Evolutionary conservation across 2,113 vertebrate species (phyloP), one percentile per base, ranked within the genome.

Genomic region (Pseudolaguvia tuberculata): DNA sequence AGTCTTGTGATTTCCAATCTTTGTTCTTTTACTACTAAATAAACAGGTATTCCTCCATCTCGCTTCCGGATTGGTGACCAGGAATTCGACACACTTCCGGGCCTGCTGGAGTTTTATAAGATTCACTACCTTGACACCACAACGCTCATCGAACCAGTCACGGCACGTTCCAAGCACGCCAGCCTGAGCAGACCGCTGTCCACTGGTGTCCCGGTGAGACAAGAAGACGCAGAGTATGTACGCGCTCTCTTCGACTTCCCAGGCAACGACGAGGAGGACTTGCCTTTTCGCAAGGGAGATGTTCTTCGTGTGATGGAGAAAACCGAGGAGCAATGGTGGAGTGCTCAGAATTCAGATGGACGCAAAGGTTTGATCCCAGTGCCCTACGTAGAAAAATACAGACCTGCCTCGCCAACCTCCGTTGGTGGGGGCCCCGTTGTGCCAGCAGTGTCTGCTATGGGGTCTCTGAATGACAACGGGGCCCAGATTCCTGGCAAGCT

Each of bases 101-200:
- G 94, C 83, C 89, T 99, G 88, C 89, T 99, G 86, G 96, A 98
- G 89, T 98, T 99, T 90, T 98, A 99, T 87, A 99, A 99, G 89
- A 98, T 98, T 85, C 97, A 99, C 88, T 99, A 99, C 90, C 91
- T 99, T 92, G 96, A 99, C 89, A 99, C 97, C 91, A 99, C 97
- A 84, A 99, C 97, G n/a, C 92, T 99, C 86, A 96, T 97, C 87
- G 97, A 98, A 72, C 97, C 97, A 4, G 92, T 98, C 47, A 0
- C 23, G 84, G 91, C 92, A 79, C 94, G 93, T 84, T 92, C 94
- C 80, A 94, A 92, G 88, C 93, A 95, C 83, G 83, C 84, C 73
- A 83, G 88, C 82, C 84, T 73, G 47, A 21, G 78, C n/a, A 53
- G 79, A 8, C 48, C 51, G 8, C 74, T 0, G 70, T 79, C 55